Base-by-base conservation (phyloP, 2,113 vertebrate genomes). In the Embiotoca jacksoni region DNA sequence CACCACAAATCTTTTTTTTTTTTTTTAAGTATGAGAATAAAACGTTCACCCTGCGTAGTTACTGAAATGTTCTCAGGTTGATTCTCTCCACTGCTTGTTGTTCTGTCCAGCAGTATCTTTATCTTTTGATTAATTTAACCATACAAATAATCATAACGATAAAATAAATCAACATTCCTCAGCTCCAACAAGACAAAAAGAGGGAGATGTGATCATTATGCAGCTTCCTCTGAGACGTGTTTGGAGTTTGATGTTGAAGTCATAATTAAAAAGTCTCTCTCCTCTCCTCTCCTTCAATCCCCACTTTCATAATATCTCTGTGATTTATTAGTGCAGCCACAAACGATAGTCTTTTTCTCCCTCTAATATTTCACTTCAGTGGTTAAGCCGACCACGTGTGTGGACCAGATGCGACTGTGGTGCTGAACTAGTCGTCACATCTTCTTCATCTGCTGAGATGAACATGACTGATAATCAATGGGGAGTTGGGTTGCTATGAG, bases 211-310 rank as follows among this genome's bases (percentile, higher is more conserved):
- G 87, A 88, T 91, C 57, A 93, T 93, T 94, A 94, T 83, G 78
- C 87, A 57, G 83, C 63, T 81, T 92, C 91, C 90, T 89, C 83
- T 72, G 91, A 92, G 92, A 91, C 86, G 60, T 85, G 59, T 85
- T 87, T 80, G 74, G 85, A 89, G 91, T 92, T 89, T 85, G 85
- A 92, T 93, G 92, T 93, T 91, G 88, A 92, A 93, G 85, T 92
- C 91, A 90, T 93, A 94, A 94, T 94, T 94, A 94, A 94, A 94
- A 94, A 92, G 89, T 91, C 88, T 91, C 92, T 88, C 76, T 83
- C 81, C 60, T 81, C 82, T 84, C 74, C 65, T 85, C 75, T 72
- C 78, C 92, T 83, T 91, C 80, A 66, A 57, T 83, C 78, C 52
- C 72, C 67, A 72, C 82, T 86, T 84, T 89, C 84, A 80, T 90